Evolutionary conservation across 1,140 invertebrate genomes (phyloP).

Genomic region (Pogonognathellus flavescens): DNA sequence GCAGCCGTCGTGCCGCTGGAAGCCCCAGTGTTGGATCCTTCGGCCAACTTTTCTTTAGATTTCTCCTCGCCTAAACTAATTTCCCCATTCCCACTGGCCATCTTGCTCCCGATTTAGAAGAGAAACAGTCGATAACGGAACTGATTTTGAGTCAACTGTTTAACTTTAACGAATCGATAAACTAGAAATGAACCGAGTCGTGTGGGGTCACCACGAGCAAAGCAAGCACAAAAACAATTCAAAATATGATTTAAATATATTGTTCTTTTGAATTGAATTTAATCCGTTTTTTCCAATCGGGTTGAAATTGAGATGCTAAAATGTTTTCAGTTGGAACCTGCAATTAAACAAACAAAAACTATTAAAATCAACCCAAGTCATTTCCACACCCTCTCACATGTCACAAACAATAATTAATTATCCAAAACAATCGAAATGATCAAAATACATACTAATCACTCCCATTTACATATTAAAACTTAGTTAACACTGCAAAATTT

Average conservation of each 20-base stretch:
- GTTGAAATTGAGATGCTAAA: constrained; percentile 50
- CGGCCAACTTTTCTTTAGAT: constrained; percentile 27
- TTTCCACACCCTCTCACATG: background rate
- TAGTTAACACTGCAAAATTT: too few species aligned
- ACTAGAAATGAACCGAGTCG: constrained; percentile 46
- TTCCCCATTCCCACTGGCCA: constrained; percentile 61
- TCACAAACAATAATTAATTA: too few species aligned
- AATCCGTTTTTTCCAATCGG: constrained; percentile 28
- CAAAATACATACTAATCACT: too few species aligned
- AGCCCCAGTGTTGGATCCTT: constrained; percentile 51
- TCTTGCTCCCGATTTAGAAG: constrained; percentile 40
- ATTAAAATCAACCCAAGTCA: background rate
- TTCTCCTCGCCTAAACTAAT: constrained; percentile 44
- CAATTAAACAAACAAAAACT: background rate
- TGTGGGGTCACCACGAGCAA: constrained; percentile 46
- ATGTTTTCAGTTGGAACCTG: constrained; percentile 48
- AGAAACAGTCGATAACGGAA: constrained; percentile 41
- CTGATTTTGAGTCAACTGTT: constrained; percentile 48
- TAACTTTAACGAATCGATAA: constrained; percentile 48
- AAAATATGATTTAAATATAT: constrained; percentile 37
- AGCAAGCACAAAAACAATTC: constrained; percentile 39
- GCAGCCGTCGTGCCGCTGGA: constrained; percentile 44
- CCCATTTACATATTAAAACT: too few species aligned
- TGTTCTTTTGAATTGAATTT: constrained; percentile 44
- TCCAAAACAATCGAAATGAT: too few species aligned